phyloP scores from a whole-genome alignment of 2,113 vertebrate species.

The Potamarius usumacintae region DNA sequence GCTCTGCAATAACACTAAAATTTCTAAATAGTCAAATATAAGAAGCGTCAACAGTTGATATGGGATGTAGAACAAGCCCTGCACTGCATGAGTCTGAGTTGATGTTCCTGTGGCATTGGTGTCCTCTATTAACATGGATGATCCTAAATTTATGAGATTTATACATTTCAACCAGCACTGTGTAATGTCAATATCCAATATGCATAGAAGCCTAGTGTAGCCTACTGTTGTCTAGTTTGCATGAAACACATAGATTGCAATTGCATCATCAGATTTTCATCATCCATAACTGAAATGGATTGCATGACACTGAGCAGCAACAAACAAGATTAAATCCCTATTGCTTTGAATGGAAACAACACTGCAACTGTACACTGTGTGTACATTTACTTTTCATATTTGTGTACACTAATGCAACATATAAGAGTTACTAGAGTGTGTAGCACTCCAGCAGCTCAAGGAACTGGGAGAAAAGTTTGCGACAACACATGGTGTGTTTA shows the following conservation, averaged over 20 bases:
- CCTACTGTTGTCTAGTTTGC: not conserved
- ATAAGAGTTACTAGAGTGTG: too few species aligned
- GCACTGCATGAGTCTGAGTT: not conserved
- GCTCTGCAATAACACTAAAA: not conserved
- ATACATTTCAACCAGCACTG: not conserved
- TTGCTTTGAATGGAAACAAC: too few species aligned
- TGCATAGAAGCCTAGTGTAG: not conserved
- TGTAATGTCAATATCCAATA: not conserved
- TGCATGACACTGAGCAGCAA: too few species aligned
- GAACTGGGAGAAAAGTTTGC: too few species aligned
- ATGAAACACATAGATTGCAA: not conserved
- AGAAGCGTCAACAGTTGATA: not conserved
- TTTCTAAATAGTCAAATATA: not conserved
- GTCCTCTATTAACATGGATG: not conserved
- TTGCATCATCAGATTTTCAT: not conserved
- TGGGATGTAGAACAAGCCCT: not conserved
- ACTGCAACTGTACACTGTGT: too few species aligned
- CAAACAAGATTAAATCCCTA: too few species aligned
- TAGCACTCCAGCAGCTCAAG: too few species aligned
- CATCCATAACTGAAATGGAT: too few species aligned
- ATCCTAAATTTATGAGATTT: not conserved
- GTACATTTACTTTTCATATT: too few species aligned
- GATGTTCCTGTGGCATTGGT: not conserved
- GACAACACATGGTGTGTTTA: too few species aligned
- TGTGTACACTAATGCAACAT: too few species aligned